Conservation (phyloP, 2,888 invertebrate genomes). For the Mythimna albipuncta region DNA sequence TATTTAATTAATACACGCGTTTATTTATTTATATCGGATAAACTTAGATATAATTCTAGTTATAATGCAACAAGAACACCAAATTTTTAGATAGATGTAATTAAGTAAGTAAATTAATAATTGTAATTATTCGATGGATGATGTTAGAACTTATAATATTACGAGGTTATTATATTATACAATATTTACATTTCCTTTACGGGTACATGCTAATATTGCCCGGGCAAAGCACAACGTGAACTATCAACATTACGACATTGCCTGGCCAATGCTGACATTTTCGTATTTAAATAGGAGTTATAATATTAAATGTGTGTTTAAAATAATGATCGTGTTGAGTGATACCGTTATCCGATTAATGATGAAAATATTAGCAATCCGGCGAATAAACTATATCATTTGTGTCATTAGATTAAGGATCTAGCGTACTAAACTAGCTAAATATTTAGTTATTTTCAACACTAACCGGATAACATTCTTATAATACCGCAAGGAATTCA, state of each 20-base stretch:
- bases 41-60: conserved; percentile 47
- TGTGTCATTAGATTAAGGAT: conserved; percentile 35
- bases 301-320: conserved; percentile 26
- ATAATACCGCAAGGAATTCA: conserved; percentile 28
- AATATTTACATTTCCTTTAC: conserved; percentile 32
- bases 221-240: conserved; percentile 37
- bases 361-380: conserved; percentile 17
- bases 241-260: conserved; percentile 10
- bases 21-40: conserved; percentile 31
- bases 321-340: conserved; percentile 32
- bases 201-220: conserved; percentile 28
- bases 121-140: conserved; percentile 21
- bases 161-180: conserved; percentile 41
- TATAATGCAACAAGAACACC: conserved; percentile 72
- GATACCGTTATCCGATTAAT: conserved; percentile 24
- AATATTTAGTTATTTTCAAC: conserved; percentile 28
- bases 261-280: conserved; percentile 24
- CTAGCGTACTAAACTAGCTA: conserved; percentile 27
- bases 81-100: conserved; percentile 65
- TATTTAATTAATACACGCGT: conserved; percentile 1
- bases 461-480: conserved; percentile 28
- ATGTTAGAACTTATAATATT: conserved; percentile 37
- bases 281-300: conserved; percentile 27
- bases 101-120: conserved; percentile 35
- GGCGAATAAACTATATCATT: conserved; percentile 36